Conservation (phyloP, 2,888 invertebrate genomes). For the Caenorhabditis macrosperma region DNA sequence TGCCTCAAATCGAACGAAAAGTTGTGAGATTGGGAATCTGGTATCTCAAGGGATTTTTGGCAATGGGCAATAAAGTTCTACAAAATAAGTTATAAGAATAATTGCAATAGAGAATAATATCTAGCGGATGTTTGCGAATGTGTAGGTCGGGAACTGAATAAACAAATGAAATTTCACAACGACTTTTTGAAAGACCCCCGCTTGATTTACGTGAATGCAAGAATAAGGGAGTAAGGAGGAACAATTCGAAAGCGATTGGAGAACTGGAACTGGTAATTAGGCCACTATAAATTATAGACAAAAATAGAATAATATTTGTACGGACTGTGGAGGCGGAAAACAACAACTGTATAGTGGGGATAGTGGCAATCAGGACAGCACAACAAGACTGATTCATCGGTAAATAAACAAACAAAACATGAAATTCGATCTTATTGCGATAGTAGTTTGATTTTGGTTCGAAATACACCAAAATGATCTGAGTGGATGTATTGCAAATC, state of each 20-base stretch:
- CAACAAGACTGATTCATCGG: slow-evolving; percentile 19
- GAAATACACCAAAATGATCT: not conserved
- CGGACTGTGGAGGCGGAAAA: slow-evolving; percentile 10
- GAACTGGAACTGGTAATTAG: slow-evolving; percentile 1
- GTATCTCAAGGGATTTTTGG: too few species aligned
- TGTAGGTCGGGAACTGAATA: too few species aligned
- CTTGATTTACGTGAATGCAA: not conserved
- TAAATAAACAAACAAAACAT: slow-evolving; percentile 34
- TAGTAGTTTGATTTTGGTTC: not conserved
- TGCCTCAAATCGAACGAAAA: not conserved
- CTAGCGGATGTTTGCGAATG: too few species aligned
- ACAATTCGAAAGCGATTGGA: not conserved
- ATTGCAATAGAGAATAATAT: too few species aligned
- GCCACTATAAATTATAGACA: slow-evolving; percentile 12
- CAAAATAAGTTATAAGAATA: too few species aligned
- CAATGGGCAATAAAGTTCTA: too few species aligned
- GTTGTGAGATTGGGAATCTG: slow-evolving; percentile 3
- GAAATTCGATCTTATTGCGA: slow-evolving; percentile 9
- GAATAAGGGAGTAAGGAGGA: not conserved
- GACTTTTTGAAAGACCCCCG: not conserved
- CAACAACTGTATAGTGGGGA: slow-evolving; percentile 29
- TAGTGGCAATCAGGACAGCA: slow-evolving; percentile 5
- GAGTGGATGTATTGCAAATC: not conserved
- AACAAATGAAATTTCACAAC: too few species aligned
- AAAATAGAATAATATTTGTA: slow-evolving; percentile 28